These are phyloP conservation scores for Chaenodraco wilsoni DNA, from an alignment of 2,797 vertebrate genomes.

Conservation along the genomic window DNA sequence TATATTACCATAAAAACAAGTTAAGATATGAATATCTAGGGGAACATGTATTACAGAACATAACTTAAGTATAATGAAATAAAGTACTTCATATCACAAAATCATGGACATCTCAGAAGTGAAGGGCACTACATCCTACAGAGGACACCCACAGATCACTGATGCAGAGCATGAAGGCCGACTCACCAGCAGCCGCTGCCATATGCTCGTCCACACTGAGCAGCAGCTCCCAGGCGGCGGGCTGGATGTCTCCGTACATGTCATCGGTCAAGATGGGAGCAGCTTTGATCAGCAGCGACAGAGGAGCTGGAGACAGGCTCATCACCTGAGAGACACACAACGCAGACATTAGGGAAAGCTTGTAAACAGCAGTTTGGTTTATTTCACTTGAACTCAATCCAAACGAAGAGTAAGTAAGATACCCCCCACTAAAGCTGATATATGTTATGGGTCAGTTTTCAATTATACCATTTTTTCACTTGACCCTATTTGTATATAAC, in stretches of 20 bases:
- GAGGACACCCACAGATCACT: neutral
- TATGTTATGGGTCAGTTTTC: too few species aligned
- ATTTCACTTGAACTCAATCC: too few species aligned
- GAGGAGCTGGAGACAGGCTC: slow-evolving; percentile 95
- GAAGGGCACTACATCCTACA: neutral
- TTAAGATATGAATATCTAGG: neutral
- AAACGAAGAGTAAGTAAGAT: too few species aligned
- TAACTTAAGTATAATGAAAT: neutral
- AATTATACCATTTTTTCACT: too few species aligned
- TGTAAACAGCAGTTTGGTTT: neutral
- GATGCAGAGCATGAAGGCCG: neutral
- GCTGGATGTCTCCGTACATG: slow-evolving; percentile 98
- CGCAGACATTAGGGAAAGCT: neutral
- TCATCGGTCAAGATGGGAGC: slow-evolving; percentile 96
- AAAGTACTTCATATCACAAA: neutral
- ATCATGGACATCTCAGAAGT: neutral
- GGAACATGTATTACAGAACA: neutral
- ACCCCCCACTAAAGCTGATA: too few species aligned
- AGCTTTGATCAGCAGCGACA: slow-evolving; percentile 96
- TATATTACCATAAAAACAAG: too few species aligned
- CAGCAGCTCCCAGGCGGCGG: slow-evolving; percentile 96
- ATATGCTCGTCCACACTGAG: slow-evolving; percentile 98
- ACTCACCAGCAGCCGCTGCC: slow-evolving; percentile 95
- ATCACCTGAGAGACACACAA: slow-evolving; percentile 87
- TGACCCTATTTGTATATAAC: too few species aligned